phyloP scores from a whole-genome alignment of 1,140 invertebrate species.

The Drosophila aff. region DNA sequence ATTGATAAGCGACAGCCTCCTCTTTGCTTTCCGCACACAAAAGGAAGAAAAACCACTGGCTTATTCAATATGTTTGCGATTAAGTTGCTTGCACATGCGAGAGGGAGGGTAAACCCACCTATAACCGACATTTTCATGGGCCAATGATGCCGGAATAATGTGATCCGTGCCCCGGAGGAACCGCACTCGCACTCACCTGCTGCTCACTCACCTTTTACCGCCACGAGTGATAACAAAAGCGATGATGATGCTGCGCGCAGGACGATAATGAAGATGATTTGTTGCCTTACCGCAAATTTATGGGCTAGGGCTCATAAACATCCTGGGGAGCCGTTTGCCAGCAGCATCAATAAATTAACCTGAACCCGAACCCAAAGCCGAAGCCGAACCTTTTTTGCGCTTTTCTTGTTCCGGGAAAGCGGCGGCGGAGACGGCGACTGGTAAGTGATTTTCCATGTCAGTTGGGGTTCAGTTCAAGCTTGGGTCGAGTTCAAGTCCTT shows the following conservation, averaged over 20 bases:
- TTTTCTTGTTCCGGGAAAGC: conserved; percentile 21
- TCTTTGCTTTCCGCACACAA: neutral
- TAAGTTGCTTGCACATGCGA: conserved; percentile 51
- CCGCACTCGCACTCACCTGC: conserved; percentile 5
- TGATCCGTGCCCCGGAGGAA: conserved; percentile 8
- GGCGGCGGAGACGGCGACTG: conserved; percentile 11
- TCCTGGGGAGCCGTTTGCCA: conserved; percentile 24
- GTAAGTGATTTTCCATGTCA: conserved; percentile 75
- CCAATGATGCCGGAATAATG: conserved; percentile 71
- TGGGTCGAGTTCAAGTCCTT: conserved; percentile 2
- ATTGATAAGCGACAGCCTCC: conserved; percentile 65
- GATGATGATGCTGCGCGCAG: conserved; percentile 13
- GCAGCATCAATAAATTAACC: conserved; percentile 68
- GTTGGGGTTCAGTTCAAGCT: conserved; percentile 19
- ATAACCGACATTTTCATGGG: conserved; percentile 67
- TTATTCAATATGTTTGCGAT: conserved; percentile 73
- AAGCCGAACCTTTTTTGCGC: conserved; percentile 8
- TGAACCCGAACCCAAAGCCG: conserved; percentile 14
- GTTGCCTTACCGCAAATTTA: conserved; percentile 68
- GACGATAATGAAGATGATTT: conserved; percentile 65
- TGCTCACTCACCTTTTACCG: neutral
- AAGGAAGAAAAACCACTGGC: conserved; percentile 7
- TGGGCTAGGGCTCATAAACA: conserved; percentile 59
- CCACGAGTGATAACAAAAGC: conserved; percentile 11
- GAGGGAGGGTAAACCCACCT: conserved; percentile 9